These are phyloP conservation scores for Sinosuthora webbiana DNA, from an alignment of 2,113 vertebrate genomes.

Conservation along the genomic window DNA sequence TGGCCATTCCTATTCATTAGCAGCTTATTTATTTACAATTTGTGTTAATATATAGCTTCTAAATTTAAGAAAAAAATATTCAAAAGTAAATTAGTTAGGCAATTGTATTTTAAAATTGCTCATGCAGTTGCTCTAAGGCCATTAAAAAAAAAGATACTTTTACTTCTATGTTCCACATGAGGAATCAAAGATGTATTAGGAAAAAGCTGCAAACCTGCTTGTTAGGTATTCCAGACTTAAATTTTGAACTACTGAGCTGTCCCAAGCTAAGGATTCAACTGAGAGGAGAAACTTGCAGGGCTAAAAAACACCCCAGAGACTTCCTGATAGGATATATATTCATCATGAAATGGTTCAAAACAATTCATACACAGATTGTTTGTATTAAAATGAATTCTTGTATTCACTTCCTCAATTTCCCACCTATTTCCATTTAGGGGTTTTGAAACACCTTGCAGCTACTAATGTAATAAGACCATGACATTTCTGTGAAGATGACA, in stretches of 20 bases:
- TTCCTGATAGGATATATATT: background rate
- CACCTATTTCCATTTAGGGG: background rate
- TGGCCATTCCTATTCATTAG: background rate
- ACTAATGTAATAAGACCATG: background rate
- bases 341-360: background rate
- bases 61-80: background rate
- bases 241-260: background rate
- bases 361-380: background rate
- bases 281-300: background rate
- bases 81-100: background rate
- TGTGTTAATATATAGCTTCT: background rate
- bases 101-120: background rate
- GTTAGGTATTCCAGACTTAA: background rate
- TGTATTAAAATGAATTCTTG: background rate
- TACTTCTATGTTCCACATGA: background rate
- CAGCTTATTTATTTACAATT: background rate
- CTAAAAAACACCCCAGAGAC: background rate
- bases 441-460: constrained; percentile 15
- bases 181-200: background rate
- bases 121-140: background rate
- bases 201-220: background rate
- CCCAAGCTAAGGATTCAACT: background rate
- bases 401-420: background rate
- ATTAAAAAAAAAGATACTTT: background rate
- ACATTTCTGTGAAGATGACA: background rate